phyloP scores from a whole-genome alignment of 2,113 vertebrate species.

The Hippocampus barbouri region DNA sequence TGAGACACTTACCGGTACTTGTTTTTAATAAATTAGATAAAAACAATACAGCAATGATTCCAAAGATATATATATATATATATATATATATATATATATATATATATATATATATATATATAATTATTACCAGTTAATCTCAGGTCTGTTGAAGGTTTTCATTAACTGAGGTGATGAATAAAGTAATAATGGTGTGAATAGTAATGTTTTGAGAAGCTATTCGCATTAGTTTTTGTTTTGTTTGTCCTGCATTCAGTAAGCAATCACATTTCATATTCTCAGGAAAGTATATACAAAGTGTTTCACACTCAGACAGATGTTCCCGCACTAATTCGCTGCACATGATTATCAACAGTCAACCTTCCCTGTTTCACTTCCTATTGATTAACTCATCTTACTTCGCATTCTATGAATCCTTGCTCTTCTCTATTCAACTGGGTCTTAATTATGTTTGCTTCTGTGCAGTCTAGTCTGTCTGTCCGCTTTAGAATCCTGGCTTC shows the following conservation, averaged over 20 bases:
- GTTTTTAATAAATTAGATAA: no score
- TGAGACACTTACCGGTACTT: no score
- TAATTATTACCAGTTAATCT: no score
- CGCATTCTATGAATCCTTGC: constrained; percentile 21
- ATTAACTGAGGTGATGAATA: constrained; percentile 37
- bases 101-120: no score
- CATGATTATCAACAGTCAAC: constrained; percentile 14
- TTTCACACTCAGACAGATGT: not conserved
- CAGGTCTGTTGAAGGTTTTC: constrained; percentile 11
- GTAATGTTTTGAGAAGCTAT: constrained; percentile 44
- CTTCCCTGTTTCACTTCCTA: constrained; percentile 22
- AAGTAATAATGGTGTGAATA: constrained; percentile 49
- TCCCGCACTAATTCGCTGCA: constrained; percentile 10
- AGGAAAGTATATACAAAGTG: not conserved
- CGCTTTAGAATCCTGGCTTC: constrained; percentile 30
- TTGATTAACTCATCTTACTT: constrained; percentile 9
- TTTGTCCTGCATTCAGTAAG: constrained; percentile 39
- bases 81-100: no score
- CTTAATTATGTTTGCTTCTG: constrained; percentile 55
- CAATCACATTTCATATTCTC: constrained; percentile 26
- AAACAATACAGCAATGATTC: no score
- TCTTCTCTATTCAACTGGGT: constrained; percentile 41
- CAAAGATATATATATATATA: no score
- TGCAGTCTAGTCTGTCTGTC: constrained; percentile 45
- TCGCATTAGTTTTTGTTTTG: constrained; percentile 30